Evolutionary conservation across 2,113 vertebrate species (phyloP), one percentile per base, ranked within the genome.

Genomic region (Coregonus clupeaformis): DNA sequence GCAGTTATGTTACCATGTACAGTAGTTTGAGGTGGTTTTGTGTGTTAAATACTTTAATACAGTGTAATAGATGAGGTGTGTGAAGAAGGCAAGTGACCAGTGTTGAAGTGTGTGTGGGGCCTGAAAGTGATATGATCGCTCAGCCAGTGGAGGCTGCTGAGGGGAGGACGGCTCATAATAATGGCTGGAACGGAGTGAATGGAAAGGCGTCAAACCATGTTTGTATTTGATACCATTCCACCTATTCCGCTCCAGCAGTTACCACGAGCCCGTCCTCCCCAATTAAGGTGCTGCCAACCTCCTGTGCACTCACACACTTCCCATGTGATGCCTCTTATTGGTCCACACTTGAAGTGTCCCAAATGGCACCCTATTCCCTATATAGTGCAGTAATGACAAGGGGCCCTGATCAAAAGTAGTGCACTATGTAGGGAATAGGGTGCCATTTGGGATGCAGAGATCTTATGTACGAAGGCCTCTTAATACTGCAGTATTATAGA

Each of bases 321-420:
- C 71, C 80, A 86, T 88, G 86, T 89, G 88, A 90, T 84, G 87
- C 81, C 80, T 82, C 77, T 82, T 71, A 68, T 29, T 42, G 36
- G 36, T 0, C 36, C 64, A 69, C 69, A 47, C 75, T 59, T 45
- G 12, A 1, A 0, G 3, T 18, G 0, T 52, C 49, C 49, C 49
- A 52, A 52, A 52, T 18, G 16, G 49, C 4, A 52, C 49, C 12
- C 49, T 52, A 52, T 52, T 52, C 49, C 49, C 49, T 52, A 52
- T 18, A 52, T 52, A 18, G 49, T 14, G 1, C 49, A 52, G 4
- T 52, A 14, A 3, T 52, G 49, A 52, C 16, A 18, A 52, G 49
- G 49, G 12, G 12, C 1, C 49, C 49, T 52, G 49, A 14, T 52
- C 49, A 18, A 18, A 18, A 52, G 49, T 52, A 18, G 49, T 52